Evolutionary conservation across 92 coral and sea anemone genomes (phyloP), one percentile per base, ranked within the genome.

Genomic region (Pocillopora meandrina): DNA sequence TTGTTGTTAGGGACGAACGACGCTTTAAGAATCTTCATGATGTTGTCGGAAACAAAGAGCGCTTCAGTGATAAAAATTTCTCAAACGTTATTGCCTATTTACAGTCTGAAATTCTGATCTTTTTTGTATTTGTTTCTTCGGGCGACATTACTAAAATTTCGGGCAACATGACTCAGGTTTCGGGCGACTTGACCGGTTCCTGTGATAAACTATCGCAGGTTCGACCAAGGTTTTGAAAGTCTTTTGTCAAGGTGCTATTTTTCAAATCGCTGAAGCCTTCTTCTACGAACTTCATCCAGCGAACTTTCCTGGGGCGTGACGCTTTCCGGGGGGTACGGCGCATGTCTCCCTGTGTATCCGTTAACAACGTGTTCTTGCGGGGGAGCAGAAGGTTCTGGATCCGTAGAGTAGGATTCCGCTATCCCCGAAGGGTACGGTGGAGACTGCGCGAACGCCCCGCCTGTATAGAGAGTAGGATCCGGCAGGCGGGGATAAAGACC

Each of bases 401-500:
- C 55, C 34, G 72, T 63, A n/a, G 86, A 63, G 34, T 83, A 83
- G 56, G 63, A 55, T 62, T 72, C 63, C 52, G 56, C 80, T 12
- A 65, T 73, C 56, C 64, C 63, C 61, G 70, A 12, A 23, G 79
- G 79, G 79, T 82, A 63, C 52, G 86, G 61, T 47, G 71, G 71
- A 12, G 71, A 17, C 42, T 11, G 76, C 10, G 76, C 57, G 31
- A 56, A 80, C 59, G 42, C 66, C 18, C 19, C 78, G 61, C 61
- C 85, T 58, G 66, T 66, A 31, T 55, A 66, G 14, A 75, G n/a
- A 19, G 70, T 10, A 58, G 69, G 85, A 47, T 80, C 47, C 52
- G 66, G 72, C 56, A 94, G 91, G 55, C 91, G 82, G 42, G 97
- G 97, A 85, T 93, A 91, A 16, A 93, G 97, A 35, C 77, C 62